phyloP scores from a whole-genome alignment of 2,888 invertebrate genomes.

The Doris montereyensis region DNA sequence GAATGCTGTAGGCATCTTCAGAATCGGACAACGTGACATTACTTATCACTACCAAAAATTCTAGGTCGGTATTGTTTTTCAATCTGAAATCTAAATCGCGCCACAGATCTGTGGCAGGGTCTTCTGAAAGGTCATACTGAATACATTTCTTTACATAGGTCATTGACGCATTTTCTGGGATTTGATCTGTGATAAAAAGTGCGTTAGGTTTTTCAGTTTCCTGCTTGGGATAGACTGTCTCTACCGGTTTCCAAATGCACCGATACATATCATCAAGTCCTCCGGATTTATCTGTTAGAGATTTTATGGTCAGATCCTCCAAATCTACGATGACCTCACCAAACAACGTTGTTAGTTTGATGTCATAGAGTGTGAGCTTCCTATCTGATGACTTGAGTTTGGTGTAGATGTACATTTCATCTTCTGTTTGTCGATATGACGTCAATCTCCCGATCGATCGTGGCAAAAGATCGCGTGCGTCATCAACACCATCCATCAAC shows the following conservation, averaged over 20 bases:
- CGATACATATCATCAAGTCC: conserved; percentile 40
- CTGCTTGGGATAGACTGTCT: neutral
- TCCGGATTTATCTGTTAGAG: conserved; percentile 38
- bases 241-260: conserved; percentile 38
- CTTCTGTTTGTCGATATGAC: conserved; percentile 44
- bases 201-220: conserved; percentile 26
- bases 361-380: conserved; percentile 46
- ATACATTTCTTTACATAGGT: conserved; percentile 29
- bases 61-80: conserved; percentile 12
- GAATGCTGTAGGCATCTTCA: conserved; percentile 31
- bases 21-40: conserved; percentile 26
- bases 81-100: conserved; percentile 18
- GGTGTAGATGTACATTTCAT: conserved; percentile 50
- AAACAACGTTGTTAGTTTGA: conserved; percentile 46
- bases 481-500: conserved; percentile 38
- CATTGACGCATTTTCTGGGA: neutral
- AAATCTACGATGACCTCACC: conserved; percentile 54
- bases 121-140: conserved; percentile 23
- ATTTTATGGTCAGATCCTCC: conserved; percentile 42
- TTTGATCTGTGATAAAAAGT: conserved; percentile 38
- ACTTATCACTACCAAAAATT: conserved; percentile 30
- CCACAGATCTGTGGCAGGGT: neutral
- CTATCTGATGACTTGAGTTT: conserved; percentile 34
- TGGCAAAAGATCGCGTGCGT: conserved; percentile 47
- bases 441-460: conserved; percentile 45